phyloP scores from a whole-genome alignment of 2,797 vertebrate species.

The Brachymystax lenok region DNA sequence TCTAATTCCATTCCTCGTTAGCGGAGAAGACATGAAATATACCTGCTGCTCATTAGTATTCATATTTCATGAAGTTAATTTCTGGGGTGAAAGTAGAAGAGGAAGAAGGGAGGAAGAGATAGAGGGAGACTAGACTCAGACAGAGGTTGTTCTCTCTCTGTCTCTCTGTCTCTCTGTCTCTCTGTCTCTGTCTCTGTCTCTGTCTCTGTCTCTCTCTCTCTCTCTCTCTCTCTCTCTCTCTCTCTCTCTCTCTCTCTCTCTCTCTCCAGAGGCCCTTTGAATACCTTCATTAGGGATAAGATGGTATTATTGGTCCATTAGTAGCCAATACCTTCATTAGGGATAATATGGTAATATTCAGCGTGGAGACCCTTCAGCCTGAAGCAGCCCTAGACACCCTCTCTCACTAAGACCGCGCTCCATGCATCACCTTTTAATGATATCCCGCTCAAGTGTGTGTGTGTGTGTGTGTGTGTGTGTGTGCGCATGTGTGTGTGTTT shows the following conservation, averaged over 20 bases:
- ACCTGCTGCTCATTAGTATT: constrained; percentile 2
- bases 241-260: not conserved
- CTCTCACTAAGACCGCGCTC: not conserved
- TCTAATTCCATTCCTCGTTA: not conserved
- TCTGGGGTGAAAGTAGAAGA: not conserved
- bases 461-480: not conserved
- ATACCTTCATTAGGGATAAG: not conserved
- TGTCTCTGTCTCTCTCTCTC: not conserved
- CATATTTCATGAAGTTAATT: not conserved
- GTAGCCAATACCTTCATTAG: not conserved
- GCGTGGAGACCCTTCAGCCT: not conserved
- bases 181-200: not conserved
- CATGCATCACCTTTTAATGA: not conserved
- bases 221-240: not conserved
- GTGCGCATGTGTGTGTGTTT: not conserved
- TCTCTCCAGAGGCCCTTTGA: not conserved
- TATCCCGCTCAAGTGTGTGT: not conserved
- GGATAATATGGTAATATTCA: not conserved
- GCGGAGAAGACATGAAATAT: not conserved
- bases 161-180: not conserved
- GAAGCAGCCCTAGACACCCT: not conserved
- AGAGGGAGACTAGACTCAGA: not conserved
- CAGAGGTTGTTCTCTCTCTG: not conserved
- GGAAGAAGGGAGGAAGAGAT: not conserved
- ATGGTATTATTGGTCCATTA: not conserved